These are phyloP conservation scores for Ophthalmotilapia sp. DNA, from an alignment of 2,113 vertebrate species.

Conservation along the genomic window DNA sequence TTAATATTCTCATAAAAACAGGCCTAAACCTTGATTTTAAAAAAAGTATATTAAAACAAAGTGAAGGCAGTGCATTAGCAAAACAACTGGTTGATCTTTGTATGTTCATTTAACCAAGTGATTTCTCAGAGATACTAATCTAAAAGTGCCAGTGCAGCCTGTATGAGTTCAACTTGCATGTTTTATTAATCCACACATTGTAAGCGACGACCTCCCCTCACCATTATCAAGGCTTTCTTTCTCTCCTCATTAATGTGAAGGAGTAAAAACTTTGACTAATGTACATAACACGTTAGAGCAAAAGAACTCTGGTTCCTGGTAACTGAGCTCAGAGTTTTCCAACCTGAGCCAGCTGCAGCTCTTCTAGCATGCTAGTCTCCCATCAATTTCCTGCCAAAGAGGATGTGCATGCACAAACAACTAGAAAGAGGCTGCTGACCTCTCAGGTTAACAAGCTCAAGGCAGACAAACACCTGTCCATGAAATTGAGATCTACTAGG, in stretches of 20 bases:
- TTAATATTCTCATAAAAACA: background rate
- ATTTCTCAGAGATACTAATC: background rate
- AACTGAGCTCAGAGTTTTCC: background rate
- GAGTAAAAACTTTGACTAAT: background rate
- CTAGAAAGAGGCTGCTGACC: background rate
- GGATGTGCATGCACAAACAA: background rate
- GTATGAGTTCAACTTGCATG: background rate
- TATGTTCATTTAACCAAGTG: background rate
- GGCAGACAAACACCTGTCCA: background rate
- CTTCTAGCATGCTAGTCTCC: background rate
- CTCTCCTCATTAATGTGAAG: background rate
- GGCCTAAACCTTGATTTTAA: background rate
- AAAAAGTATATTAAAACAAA: background rate
- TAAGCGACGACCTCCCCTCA: background rate
- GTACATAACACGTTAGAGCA: background rate
- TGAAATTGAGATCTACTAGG: background rate
- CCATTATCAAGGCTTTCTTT: background rate
- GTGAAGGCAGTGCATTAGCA: background rate
- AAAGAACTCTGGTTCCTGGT: background rate
- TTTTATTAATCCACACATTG: background rate
- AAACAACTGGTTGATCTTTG: background rate
- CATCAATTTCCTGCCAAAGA: background rate
- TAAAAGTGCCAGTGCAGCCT: background rate
- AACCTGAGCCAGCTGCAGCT: background rate
- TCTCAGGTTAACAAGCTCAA: background rate